Percentiles rank a stretch among this genome's conserved stretches.
phyloP scores from a whole-genome alignment of 2,888 invertebrate species.

The Spodoptera exigua region DNA sequence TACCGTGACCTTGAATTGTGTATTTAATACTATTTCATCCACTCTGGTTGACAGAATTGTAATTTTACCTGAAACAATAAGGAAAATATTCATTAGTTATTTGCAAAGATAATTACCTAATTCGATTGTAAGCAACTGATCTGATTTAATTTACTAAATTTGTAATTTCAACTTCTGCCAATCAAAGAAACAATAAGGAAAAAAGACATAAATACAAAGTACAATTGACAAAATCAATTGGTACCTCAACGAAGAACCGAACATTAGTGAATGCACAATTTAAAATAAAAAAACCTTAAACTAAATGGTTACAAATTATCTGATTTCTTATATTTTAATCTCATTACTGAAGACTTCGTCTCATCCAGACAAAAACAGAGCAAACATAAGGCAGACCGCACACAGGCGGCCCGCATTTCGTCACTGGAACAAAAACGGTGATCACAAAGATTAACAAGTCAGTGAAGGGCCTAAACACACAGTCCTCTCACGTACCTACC shows the following conservation, averaged over 20 bases:
- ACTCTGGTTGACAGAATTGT: slow-evolving; percentile 1
- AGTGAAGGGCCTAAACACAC: slow-evolving; percentile 75
- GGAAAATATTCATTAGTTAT: too few relatives aligned
- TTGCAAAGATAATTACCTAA: too few relatives aligned
- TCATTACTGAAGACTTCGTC: slow-evolving; percentile 26
- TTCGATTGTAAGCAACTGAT: too few relatives aligned
- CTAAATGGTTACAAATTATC: slow-evolving; percentile 10
- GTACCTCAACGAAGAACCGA: too few relatives aligned
- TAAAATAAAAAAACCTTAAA: neutral
- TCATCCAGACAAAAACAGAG: slow-evolving; percentile 50
- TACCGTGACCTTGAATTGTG: slow-evolving; percentile 2
- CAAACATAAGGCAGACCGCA: slow-evolving; percentile 54
- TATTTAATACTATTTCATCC: slow-evolving; percentile 5
- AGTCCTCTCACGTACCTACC: slow-evolving; percentile 60
- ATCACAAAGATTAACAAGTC: slow-evolving; percentile 76
- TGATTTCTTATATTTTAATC: slow-evolving; percentile 35
- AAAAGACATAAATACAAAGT: too few relatives aligned
- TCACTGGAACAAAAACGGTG: slow-evolving; percentile 65
- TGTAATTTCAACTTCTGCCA: too few relatives aligned
- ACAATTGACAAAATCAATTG: too few relatives aligned
- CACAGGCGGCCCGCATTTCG: slow-evolving; percentile 52
- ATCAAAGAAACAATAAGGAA: too few relatives aligned
- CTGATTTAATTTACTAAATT: too few relatives aligned
- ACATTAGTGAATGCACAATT: too few relatives aligned
- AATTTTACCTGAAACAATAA: slow-evolving; percentile 50